Conservation (phyloP, 2,888 invertebrate genomes). For the Hydropsyche betteni region DNA sequence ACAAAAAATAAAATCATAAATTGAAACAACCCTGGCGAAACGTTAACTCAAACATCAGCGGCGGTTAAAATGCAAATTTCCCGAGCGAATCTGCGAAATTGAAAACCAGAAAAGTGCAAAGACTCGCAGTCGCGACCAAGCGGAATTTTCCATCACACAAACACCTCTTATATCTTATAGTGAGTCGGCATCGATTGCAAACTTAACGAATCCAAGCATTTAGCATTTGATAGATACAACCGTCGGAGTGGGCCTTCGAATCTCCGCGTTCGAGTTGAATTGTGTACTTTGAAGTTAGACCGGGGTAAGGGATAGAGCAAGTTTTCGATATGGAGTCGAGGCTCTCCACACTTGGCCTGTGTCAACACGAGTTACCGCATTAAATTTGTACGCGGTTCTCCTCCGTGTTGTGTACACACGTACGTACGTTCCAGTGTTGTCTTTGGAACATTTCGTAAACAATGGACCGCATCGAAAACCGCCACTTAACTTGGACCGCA, state of each 20-base stretch:
- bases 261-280: not conserved
- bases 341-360: conserved; percentile 29
- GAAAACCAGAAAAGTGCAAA: no score
- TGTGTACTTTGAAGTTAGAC: not conserved
- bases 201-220: no score
- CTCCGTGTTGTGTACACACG: not conserved
- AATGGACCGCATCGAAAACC: not conserved
- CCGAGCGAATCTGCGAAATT: no score
- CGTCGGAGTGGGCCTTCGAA: not conserved
- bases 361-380: conserved; percentile 32
- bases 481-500: not conserved
- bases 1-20: no score
- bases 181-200: no score
- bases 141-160: no score
- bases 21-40: no score
- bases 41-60: no score
- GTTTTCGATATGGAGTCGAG: conserved; percentile 29
- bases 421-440: not conserved
- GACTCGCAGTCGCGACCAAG: no score
- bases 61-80: no score
- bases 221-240: no score
- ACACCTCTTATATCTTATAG: no score
- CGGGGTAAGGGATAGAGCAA: not conserved
- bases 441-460: conserved; percentile 25
- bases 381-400: conserved; percentile 24